Conservation (phyloP, 2,888 invertebrate species). For the Habrosyne pyritoides region DNA sequence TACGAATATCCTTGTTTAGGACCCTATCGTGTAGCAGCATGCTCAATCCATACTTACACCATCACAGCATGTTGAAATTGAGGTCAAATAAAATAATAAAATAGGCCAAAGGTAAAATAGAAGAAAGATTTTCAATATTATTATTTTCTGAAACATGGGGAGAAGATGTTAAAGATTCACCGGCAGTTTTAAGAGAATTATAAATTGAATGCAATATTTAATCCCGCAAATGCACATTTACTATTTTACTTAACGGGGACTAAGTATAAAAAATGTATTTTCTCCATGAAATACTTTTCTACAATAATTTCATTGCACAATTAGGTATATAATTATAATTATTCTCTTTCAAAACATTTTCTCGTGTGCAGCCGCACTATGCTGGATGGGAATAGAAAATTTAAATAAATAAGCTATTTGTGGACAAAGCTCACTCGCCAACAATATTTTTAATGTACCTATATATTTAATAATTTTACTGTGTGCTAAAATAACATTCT, state of each 20-base stretch:
- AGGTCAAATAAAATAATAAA: no score
- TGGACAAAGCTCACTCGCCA: not conserved
- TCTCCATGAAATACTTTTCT: not conserved
- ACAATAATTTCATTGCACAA: not conserved
- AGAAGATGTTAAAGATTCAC: not conserved
- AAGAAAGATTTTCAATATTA: no score
- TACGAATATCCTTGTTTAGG: no score
- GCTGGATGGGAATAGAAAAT: not conserved
- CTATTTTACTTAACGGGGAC: not conserved
- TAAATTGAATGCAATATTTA: not conserved
- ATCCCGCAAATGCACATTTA: not conserved
- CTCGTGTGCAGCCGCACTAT: no score
- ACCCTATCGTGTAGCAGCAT: no score
- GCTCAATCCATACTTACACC: no score
- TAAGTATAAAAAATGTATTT: not conserved
- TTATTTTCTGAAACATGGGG: no score
- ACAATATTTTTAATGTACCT: not conserved
- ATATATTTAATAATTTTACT: no score
- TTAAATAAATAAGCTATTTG: not conserved
- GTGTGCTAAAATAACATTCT: no score
- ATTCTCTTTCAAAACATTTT: not conserved
- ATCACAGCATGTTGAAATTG: no score
- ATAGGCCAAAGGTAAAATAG: no score
- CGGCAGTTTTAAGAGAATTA: not conserved
- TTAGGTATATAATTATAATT: no score